A percentile compares a stretch with the other conserved stretches of the same genome.
phyloP scores from a whole-genome alignment of 2,888 invertebrate species.

The Xanthorhoe designata region DNA sequence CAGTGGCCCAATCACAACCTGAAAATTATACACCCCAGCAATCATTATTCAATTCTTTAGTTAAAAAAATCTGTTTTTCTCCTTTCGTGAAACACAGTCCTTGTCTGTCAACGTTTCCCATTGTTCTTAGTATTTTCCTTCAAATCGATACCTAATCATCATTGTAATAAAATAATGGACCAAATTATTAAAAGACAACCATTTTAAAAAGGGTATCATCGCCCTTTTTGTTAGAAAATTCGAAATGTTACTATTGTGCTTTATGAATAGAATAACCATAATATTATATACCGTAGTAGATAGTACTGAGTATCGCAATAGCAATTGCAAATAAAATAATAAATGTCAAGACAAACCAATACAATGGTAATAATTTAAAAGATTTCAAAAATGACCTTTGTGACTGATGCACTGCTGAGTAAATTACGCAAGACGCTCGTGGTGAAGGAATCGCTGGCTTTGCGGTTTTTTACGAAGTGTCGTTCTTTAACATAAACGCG shows the following conservation, averaged over 20 bases:
- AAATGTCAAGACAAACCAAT: not conserved
- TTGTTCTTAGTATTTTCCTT: no score
- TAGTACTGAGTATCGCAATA: not conserved
- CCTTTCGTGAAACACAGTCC: no score
- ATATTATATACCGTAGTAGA: no score
- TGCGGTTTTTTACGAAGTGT: not conserved
- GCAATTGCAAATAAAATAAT: constrained; percentile 3
- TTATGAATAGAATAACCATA: not conserved
- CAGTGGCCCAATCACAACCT: constrained; percentile 70
- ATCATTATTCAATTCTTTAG: no score
- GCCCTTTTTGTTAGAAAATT: no score
- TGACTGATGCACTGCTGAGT: not conserved
- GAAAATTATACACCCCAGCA: constrained; percentile 18
- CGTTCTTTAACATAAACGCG: not conserved
- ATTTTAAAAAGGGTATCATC: no score
- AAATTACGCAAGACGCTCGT: not conserved
- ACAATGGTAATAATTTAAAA: not conserved
- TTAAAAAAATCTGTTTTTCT: no score
- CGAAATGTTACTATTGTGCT: no score
- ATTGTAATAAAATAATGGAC: no score
- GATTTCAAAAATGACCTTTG: constrained; percentile 8
- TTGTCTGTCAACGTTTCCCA: no score
- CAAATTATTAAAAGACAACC: no score
- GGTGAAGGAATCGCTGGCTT: not conserved
- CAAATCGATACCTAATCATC: no score